phyloP scores from a whole-genome alignment of 1,140 invertebrate genomes.

The Sitophilus oryzae region DNA sequence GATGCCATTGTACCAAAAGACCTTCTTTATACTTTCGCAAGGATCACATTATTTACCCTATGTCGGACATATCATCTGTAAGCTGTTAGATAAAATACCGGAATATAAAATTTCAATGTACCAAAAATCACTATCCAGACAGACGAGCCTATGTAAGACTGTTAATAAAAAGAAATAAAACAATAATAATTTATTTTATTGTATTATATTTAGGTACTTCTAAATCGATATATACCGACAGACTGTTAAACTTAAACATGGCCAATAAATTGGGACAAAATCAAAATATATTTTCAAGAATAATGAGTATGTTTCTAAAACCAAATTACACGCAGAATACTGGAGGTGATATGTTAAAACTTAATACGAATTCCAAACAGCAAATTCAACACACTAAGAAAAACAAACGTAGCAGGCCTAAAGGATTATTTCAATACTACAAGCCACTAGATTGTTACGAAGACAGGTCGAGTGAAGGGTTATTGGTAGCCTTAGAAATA shows the following conservation, averaged over 20 bases:
- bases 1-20: conserved; percentile 39
- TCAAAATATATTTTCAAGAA: conserved; percentile 19
- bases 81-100: conserved; percentile 39
- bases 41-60: conserved; percentile 45
- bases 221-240: background rate
- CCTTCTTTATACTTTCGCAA: conserved; percentile 40
- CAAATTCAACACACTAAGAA: conserved; percentile 2
- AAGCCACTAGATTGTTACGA: conserved; percentile 32
- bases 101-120: conserved; percentile 26
- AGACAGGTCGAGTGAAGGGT: conserved; percentile 34
- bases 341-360: background rate
- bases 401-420: conserved; percentile 21
- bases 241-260: conserved; percentile 8
- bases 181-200: background rate
- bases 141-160: conserved; percentile 17
- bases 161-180: too few species aligned
- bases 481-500: conserved; percentile 38
- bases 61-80: conserved; percentile 46
- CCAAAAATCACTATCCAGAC: conserved; percentile 11
- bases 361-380: conserved; percentile 9
- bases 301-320: conserved; percentile 18
- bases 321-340: background rate
- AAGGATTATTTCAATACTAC: conserved; percentile 33
- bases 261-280: background rate
- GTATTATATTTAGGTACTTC: conserved; percentile 5